A percentile compares a stretch with the other conserved stretches of the same genome.
Conservation (phyloP, 2,113 vertebrate genomes). For the Ochotona princeps region DNA sequence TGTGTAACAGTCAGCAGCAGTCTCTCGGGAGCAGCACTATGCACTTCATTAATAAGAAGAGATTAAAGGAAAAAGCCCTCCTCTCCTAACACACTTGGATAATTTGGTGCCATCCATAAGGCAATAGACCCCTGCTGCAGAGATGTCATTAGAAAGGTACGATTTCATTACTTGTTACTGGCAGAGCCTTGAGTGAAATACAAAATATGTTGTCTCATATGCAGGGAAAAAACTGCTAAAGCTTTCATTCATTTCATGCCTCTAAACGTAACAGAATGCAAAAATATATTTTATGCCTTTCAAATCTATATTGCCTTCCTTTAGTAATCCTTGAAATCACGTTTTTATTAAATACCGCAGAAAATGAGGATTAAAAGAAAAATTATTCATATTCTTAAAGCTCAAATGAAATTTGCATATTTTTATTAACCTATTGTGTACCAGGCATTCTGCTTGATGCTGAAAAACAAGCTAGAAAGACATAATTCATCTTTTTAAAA, state of each 20-base stretch:
- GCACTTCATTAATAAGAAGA: conserved; percentile 69
- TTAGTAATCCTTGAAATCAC: conserved; percentile 23
- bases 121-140: conserved; percentile 77
- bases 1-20: conserved; percentile 41
- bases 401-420: neutral
- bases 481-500: neutral
- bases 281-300: conserved; percentile 59
- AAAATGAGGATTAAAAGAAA: conserved; percentile 72
- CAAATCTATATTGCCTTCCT: conserved; percentile 22
- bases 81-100: conserved; percentile 68
- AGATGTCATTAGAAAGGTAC: conserved; percentile 80
- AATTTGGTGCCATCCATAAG: conserved; percentile 75
- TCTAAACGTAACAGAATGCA: conserved; percentile 68
- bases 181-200: conserved; percentile 81
- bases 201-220: conserved; percentile 73
- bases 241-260: conserved; percentile 50
- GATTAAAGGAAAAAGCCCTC: conserved; percentile 74
- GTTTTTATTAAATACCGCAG: conserved; percentile 66
- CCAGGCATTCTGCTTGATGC: neutral
- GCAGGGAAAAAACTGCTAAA: conserved; percentile 10
- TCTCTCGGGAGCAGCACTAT: conserved; percentile 60
- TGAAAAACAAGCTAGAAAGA: conserved; percentile 22
- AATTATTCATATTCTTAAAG: conserved; percentile 40
- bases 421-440: conserved; percentile 52
- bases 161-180: conserved; percentile 77